Percentiles rank a stretch among this genome's conserved stretches.
Evolutionary conservation across 2,113 vertebrate genomes (phyloP).

Genomic region (Gavialis gangeticus): DNA sequence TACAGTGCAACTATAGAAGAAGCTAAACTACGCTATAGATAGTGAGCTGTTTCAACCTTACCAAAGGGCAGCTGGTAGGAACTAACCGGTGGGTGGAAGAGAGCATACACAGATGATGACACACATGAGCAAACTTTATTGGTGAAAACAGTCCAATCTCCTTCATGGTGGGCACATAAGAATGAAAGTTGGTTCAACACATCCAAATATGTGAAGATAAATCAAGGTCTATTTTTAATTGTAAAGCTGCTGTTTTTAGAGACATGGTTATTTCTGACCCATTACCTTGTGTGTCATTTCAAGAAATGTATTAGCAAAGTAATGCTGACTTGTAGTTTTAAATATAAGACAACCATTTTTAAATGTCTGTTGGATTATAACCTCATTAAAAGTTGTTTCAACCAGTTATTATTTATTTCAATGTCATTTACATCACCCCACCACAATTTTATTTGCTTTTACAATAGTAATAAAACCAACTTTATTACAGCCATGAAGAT

Average conservation of each 20-base stretch:
- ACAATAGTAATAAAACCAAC: not conserved
- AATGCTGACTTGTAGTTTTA: not conserved
- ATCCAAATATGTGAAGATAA: too few relatives aligned
- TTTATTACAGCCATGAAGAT: not conserved
- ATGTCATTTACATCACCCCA: not conserved
- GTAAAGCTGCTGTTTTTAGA: not conserved
- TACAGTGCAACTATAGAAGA: too few relatives aligned
- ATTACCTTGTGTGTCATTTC: not conserved
- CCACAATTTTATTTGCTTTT: not conserved
- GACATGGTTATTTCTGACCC: not conserved
- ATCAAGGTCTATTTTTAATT: not conserved
- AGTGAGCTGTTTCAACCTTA: too few relatives aligned
- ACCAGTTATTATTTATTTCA: not conserved
- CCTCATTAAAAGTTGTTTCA: not conserved
- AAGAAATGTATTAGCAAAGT: not conserved
- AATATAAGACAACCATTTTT: not conserved
- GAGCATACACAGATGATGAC: too few relatives aligned
- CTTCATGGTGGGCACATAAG: too few relatives aligned
- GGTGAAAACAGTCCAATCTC: too few relatives aligned
- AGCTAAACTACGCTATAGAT: too few relatives aligned
- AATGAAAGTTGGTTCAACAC: too few relatives aligned
- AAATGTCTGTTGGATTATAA: not conserved
- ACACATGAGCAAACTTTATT: too few relatives aligned
- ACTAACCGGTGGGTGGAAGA: too few relatives aligned
- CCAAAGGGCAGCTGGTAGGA: too few relatives aligned